Conservation (phyloP, 2,888 invertebrate genomes). For the Toxonevra muliebris region DNA sequence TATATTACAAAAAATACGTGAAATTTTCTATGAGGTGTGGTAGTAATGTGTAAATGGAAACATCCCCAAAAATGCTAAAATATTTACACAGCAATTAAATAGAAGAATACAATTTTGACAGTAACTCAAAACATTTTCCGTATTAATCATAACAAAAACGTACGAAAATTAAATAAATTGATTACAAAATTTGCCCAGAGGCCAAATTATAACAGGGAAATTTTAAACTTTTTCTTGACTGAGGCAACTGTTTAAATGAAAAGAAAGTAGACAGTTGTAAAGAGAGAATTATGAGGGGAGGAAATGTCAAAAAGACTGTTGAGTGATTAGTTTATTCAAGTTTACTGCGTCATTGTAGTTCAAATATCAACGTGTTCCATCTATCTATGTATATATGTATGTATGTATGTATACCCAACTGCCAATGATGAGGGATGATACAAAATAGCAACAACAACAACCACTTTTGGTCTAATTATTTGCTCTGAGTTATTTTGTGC, state of each 20-base stretch:
- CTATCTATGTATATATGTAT: no score
- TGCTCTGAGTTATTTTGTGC: background rate
- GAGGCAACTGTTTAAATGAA: no score
- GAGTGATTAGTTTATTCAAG: constrained; percentile 23
- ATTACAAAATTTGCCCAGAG: constrained; percentile 20
- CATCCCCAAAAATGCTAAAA: background rate
- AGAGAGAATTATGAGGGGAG: no score
- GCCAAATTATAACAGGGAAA: background rate
- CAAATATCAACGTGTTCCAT: background rate
- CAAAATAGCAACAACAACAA: background rate
- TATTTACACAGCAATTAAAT: background rate
- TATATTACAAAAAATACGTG: no score
- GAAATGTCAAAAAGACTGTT: constrained; percentile 19
- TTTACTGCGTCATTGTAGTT: background rate
- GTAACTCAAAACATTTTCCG: constrained; percentile 3
- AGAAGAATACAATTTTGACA: background rate
- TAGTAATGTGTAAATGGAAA: background rate
- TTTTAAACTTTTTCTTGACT: no score
- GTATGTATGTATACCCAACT: no score
- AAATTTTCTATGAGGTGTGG: background rate
- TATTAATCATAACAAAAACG: constrained; percentile 26
- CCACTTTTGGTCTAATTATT: background rate
- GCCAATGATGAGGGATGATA: background rate
- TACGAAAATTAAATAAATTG: constrained; percentile 26
- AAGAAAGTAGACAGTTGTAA: no score